Percentiles rank a stretch among this genome's conserved stretches.
These are phyloP conservation scores for Hyperoplus immaculatus DNA, from an alignment of 2,797 vertebrate genomes.

Conservation along the genomic window DNA sequence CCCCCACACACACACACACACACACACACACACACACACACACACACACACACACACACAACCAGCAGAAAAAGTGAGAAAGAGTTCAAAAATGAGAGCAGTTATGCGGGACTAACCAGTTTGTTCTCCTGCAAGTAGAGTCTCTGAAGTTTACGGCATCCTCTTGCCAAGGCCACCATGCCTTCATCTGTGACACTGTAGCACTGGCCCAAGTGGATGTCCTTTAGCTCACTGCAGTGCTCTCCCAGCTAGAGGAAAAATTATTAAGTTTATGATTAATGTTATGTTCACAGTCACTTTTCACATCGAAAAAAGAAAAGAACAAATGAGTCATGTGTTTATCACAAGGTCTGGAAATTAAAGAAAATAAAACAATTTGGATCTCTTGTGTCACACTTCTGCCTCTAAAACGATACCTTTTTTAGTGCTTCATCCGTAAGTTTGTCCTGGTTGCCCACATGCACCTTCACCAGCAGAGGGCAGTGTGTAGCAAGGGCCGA, in stretches of 20 bases:
- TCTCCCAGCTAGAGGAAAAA: slow-evolving; percentile 88
- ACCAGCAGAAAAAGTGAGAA: background rate
- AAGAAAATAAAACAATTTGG: background rate
- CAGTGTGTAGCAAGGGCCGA: slow-evolving; percentile 92
- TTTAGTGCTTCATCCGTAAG: slow-evolving; percentile 94
- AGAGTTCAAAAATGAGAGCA: background rate
- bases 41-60: background rate
- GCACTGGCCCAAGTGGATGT: slow-evolving; percentile 98
- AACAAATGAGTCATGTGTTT: background rate
- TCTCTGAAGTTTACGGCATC: slow-evolving; percentile 94
- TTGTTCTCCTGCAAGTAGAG: slow-evolving; percentile 99
- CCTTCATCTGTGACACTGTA: slow-evolving; percentile 97
- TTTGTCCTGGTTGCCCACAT: slow-evolving; percentile 98
- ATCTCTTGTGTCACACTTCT: background rate
- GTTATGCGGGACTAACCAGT: slow-evolving; percentile 89
- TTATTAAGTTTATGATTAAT: background rate
- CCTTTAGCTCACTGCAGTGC: slow-evolving; percentile 94
- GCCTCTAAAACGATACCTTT: slow-evolving; percentile 85
- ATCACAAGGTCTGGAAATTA: background rate
- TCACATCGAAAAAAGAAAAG: background rate
- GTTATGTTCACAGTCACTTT: background rate
- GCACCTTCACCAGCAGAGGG: slow-evolving; percentile 96
- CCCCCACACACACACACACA: background rate
- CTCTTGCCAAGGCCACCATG: slow-evolving; percentile 94
- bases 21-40: too few relatives aligned